Conservation (phyloP, 2,888 invertebrate genomes). For the Andrena bicolor region DNA sequence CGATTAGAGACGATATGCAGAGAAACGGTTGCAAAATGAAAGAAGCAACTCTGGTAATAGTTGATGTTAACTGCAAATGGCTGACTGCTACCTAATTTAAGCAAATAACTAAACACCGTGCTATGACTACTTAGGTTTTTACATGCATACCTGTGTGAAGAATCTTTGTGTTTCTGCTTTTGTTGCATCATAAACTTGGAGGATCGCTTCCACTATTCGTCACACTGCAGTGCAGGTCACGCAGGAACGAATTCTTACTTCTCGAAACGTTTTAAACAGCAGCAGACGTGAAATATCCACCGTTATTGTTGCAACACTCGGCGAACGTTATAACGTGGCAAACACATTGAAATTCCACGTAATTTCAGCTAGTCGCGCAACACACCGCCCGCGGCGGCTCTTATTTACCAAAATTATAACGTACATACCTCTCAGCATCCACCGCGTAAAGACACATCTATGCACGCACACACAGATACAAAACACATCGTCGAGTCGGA, state of each 20-base stretch:
- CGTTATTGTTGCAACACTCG: conserved; percentile 13
- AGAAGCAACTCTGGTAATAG: background rate
- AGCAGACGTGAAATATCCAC: conserved; percentile 3
- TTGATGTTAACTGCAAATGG: no score
- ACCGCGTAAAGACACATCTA: conserved; percentile 37
- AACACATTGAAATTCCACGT: conserved; percentile 2
- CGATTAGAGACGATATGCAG: background rate
- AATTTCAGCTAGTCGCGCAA: background rate
- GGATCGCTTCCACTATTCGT: conserved; percentile 4
- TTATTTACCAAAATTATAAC: conserved; percentile 64
- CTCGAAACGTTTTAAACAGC: conserved; percentile 3
- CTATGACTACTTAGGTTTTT: background rate
- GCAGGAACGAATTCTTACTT: background rate
- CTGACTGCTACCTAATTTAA: no score
- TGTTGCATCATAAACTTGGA: no score
- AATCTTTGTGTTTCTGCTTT: no score
- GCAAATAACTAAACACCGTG: background rate
- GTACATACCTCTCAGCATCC: conserved; percentile 41
- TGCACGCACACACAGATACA: conserved; percentile 30
- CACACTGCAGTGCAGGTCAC: background rate
- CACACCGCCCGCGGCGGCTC: conserved; percentile 23
- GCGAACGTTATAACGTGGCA: conserved; percentile 15
- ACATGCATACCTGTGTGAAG: no score
- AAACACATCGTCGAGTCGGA: conserved; percentile 46
- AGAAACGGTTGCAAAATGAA: background rate